These are phyloP conservation scores for Acipenser ruthenus DNA, from an alignment of 2,797 vertebrate genomes.

Conservation along the genomic window DNA sequence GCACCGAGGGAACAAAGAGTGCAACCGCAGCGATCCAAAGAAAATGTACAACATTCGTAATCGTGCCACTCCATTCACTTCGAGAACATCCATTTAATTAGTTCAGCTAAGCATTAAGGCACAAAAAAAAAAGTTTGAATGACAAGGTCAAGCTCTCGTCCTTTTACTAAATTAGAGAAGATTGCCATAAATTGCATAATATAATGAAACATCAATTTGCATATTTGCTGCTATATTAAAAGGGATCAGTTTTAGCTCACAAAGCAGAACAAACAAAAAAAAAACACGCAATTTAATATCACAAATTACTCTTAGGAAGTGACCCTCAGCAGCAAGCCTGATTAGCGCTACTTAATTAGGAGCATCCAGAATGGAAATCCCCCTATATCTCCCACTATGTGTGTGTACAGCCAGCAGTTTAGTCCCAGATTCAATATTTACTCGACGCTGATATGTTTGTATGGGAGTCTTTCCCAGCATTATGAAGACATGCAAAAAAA, in stretches of 20 bases:
- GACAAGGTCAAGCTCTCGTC: conserved; percentile 92
- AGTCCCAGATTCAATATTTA: conserved; percentile 99
- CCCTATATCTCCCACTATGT: conserved; percentile 71
- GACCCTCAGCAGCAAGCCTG: conserved; percentile 87
- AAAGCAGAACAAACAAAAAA: conserved; percentile 87
- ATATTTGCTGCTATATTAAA: conserved; percentile 98
- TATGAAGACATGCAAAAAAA: conserved; percentile 66
- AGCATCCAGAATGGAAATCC: conserved; percentile 84
- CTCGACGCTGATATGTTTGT: conserved; percentile 92
- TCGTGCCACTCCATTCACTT: conserved; percentile 47
- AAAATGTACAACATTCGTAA: conserved; percentile 64
- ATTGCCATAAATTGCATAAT: conserved; percentile 81
- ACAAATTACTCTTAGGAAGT: conserved; percentile 94
- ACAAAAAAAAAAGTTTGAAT: conserved; percentile 72
- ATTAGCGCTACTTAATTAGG: conserved; percentile 99
- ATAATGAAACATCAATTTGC: conserved; percentile 97
- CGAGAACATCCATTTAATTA: conserved; percentile 77
- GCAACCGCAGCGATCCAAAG: conserved; percentile 36
- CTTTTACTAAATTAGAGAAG: conserved; percentile 97
- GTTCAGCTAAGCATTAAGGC: conserved; percentile 63
- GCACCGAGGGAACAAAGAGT: conserved; percentile 42
- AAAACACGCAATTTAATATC: conserved; percentile 97
- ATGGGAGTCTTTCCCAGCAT: conserved; percentile 76
- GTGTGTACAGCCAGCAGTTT: conserved; percentile 66
- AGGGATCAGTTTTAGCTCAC: conserved; percentile 89